These are phyloP conservation scores for Rapana venosa DNA, from an alignment of 2,888 invertebrate genomes.

Conservation along the genomic window DNA sequence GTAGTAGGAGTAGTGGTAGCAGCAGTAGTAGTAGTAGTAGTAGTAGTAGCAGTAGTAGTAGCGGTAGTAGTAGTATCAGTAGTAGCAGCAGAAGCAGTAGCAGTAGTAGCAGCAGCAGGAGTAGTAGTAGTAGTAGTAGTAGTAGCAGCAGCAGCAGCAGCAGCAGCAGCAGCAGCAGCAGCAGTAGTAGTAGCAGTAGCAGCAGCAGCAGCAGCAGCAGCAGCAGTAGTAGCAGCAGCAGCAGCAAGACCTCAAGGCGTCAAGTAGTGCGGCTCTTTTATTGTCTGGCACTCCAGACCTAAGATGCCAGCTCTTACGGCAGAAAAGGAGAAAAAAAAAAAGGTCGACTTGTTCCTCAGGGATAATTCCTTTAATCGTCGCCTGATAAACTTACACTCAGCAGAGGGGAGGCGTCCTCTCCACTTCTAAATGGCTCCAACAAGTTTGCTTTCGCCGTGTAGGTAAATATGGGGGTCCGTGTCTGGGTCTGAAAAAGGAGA, in stretches of 20 bases:
- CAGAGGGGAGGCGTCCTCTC: conserved; percentile 22
- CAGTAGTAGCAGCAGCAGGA: no score
- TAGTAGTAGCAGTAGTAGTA: no score
- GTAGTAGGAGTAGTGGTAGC: no score
- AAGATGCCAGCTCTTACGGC: conserved; percentile 11
- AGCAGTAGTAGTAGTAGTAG: no score
- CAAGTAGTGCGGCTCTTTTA: conserved; percentile 19
- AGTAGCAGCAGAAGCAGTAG: no score
- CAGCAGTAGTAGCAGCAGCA: no score
- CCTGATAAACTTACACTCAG: conserved; percentile 35
- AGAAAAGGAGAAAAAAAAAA: not conserved
- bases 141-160: no score
- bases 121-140: no score
- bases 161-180: no score
- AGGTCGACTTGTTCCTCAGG: not conserved
- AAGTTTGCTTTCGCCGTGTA: conserved; percentile 45
- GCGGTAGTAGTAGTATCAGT: no score
- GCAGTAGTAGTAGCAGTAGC: no score
- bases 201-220: no score
- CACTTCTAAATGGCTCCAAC: conserved; percentile 44
- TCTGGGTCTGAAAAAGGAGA: conserved; percentile 21
- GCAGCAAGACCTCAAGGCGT: not conserved
- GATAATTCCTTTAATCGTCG: conserved; percentile 39
- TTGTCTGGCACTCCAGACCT: conserved; percentile 15
- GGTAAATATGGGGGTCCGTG: conserved; percentile 38